These are phyloP conservation scores for Garra rufa DNA, from an alignment of 2,113 vertebrate species.

Conservation along the genomic window DNA sequence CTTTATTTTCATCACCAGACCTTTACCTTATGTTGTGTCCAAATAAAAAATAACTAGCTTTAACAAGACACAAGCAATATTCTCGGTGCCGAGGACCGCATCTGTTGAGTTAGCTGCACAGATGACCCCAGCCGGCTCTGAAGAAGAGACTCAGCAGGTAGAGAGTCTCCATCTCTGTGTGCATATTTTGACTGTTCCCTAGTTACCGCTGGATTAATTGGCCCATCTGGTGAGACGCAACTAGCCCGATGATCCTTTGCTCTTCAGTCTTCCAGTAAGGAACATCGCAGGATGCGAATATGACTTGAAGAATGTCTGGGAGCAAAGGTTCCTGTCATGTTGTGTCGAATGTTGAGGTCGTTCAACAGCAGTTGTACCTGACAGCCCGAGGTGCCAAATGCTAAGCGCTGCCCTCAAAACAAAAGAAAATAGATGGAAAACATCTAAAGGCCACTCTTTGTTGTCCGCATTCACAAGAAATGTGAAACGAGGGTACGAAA, in stretches of 20 bases:
- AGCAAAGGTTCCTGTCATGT: constrained; percentile 28
- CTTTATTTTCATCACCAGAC: background rate
- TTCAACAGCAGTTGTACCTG: constrained; percentile 2
- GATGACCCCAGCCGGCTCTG: background rate
- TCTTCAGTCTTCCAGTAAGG: background rate
- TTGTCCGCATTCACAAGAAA: background rate
- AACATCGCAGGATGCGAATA: background rate
- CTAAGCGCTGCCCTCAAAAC: background rate
- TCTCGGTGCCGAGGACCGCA: background rate
- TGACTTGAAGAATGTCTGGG: constrained; percentile 16
- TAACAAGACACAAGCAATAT: background rate
- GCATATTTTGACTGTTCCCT: constrained; percentile 14
- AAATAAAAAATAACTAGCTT: background rate
- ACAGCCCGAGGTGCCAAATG: background rate
- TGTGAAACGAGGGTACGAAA: background rate
- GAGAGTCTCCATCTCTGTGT: background rate
- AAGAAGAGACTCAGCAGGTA: constrained; percentile 15
- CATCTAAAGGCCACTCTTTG: background rate
- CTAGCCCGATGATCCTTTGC: background rate
- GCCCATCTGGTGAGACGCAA: constrained; percentile 40
- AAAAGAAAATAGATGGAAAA: background rate
- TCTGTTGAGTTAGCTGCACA: constrained; percentile 5
- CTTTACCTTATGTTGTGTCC: background rate
- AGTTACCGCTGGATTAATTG: constrained; percentile 31
- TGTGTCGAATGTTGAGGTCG: constrained; percentile 8